A percentile compares a stretch with the other conserved stretches of the same genome.
phyloP scores from a whole-genome alignment of 2,888 invertebrate genomes.

The Himalopsyche tibetana region DNA sequence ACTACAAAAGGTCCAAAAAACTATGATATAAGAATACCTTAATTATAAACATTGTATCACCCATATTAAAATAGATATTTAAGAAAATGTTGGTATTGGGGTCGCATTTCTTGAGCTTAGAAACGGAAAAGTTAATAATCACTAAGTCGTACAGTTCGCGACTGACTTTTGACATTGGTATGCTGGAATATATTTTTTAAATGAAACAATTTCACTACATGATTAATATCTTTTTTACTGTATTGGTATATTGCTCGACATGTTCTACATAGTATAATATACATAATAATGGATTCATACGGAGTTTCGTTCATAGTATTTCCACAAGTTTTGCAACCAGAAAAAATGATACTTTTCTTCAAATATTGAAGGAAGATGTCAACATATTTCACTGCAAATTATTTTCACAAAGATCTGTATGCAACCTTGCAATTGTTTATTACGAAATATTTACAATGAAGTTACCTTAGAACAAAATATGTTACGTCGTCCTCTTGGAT shows the following conservation, averaged over 20 bases:
- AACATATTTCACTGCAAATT: background rate
- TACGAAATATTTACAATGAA: constrained; percentile 14
- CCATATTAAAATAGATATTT: no score
- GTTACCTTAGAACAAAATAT: background rate
- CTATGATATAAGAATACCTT: no score
- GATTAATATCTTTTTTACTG: constrained; percentile 34
- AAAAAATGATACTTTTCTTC: background rate
- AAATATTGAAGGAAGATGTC: constrained; percentile 19
- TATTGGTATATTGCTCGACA: constrained; percentile 27
- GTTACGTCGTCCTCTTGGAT: background rate
- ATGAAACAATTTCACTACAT: background rate
- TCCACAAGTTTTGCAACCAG: no score
- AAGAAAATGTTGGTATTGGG: no score
- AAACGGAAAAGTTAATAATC: no score
- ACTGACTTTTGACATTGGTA: no score
- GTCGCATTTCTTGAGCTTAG: no score
- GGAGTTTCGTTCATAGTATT: background rate
- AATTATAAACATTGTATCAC: no score
- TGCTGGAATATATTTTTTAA: background rate
- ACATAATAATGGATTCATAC: background rate
- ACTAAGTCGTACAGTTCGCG: no score
- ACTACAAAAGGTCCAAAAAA: no score
- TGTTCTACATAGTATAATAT: constrained; percentile 27
- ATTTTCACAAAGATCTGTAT: background rate
- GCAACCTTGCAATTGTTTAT: background rate